Conservation (phyloP, 2,797 vertebrate species). For the Chromis chromis region DNA sequence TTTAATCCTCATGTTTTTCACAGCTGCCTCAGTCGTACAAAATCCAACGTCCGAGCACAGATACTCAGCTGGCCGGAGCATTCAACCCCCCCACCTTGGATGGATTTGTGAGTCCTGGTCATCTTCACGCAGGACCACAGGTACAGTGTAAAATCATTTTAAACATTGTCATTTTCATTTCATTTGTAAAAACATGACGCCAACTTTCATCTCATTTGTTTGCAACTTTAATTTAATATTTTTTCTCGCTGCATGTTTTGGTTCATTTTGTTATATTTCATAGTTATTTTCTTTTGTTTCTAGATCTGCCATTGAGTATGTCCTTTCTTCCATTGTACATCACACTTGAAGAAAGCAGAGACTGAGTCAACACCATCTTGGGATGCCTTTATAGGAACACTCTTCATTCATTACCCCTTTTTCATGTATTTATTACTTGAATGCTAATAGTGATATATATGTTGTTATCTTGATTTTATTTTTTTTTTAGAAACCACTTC, state of each 20-base stretch:
- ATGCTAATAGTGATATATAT: slow-evolving; percentile 42
- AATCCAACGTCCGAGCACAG: slow-evolving; percentile 55
- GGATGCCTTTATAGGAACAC: slow-evolving; percentile 78
- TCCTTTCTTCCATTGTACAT: slow-evolving; percentile 79
- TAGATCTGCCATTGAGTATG: slow-evolving; percentile 83
- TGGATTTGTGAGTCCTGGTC: slow-evolving; percentile 61
- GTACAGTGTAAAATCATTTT: slow-evolving; percentile 57
- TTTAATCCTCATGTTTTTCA: slow-evolving; percentile 46
- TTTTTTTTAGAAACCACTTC: slow-evolving; percentile 17
- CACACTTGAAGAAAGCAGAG: slow-evolving; percentile 80
- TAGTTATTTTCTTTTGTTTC: slow-evolving; percentile 74
- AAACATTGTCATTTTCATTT: slow-evolving; percentile 36
- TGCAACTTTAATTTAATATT: slow-evolving; percentile 32
- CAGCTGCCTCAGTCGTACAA: slow-evolving; percentile 69
- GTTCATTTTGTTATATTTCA: slow-evolving; percentile 61
- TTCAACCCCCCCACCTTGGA: slow-evolving; percentile 48
- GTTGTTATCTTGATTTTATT: slow-evolving; percentile 17
- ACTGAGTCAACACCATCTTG: slow-evolving; percentile 78
- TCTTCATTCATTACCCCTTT: slow-evolving; percentile 46
- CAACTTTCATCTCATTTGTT: slow-evolving; percentile 20
- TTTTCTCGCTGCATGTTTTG: slow-evolving; percentile 49
- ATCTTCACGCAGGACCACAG: slow-evolving; percentile 58
- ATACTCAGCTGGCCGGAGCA: slow-evolving; percentile 43
- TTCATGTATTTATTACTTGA: slow-evolving; percentile 59
- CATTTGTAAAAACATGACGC: slow-evolving; percentile 15